Conservation (phyloP, 2,797 vertebrate genomes). For the Ctenopoma multispine region DNA sequence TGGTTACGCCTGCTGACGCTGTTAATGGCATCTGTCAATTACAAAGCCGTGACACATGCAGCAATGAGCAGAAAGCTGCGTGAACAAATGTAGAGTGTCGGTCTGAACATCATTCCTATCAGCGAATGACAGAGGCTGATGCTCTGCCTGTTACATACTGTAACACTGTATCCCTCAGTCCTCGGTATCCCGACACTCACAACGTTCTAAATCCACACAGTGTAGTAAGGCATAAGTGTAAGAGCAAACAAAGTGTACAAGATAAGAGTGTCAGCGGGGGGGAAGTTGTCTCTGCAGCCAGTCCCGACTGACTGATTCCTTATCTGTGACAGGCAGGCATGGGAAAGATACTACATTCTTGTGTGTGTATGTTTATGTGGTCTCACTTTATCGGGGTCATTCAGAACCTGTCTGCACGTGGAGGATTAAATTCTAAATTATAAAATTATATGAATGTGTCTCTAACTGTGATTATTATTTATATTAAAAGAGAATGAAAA, state of each 20-base stretch:
- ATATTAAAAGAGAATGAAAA: too few species aligned
- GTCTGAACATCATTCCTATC: background rate
- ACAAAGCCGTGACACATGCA: too few species aligned
- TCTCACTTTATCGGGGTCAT: background rate
- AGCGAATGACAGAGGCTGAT: constrained; percentile 12
- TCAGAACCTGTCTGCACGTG: background rate
- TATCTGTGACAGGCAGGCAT: background rate
- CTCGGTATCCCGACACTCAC: background rate
- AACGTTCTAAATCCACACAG: rapidly evolving
- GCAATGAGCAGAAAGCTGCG: too few species aligned
- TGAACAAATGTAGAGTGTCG: too few species aligned
- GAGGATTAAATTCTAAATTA: background rate
- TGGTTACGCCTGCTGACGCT: too few species aligned
- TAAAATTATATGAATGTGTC: too few species aligned
- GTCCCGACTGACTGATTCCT: too few species aligned
- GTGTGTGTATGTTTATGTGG: background rate
- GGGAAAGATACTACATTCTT: background rate
- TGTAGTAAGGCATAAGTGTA: background rate
- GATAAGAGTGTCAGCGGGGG: background rate
- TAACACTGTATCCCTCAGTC: too few species aligned
- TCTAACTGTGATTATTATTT: too few species aligned
- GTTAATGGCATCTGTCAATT: too few species aligned
- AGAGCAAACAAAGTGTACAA: background rate
- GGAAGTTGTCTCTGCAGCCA: background rate
- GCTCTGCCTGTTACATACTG: too few species aligned